These are phyloP conservation scores for Budorcas taxicolor DNA, from an alignment of 2,113 vertebrate genomes.

Conservation along the genomic window DNA sequence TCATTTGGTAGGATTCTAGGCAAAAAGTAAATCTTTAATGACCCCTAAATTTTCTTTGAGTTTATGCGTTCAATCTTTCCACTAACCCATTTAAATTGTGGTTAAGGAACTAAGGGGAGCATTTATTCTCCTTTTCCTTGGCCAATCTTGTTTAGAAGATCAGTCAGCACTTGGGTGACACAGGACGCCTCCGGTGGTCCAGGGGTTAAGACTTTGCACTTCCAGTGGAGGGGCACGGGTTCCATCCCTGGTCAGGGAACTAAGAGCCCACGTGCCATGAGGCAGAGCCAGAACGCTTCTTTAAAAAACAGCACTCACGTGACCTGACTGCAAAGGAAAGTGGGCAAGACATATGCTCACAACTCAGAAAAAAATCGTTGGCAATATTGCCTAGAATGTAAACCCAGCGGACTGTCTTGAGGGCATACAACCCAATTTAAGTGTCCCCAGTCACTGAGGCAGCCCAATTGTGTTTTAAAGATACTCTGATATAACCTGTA, in stretches of 20 bases:
- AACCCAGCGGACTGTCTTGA: background rate
- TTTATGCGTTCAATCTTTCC: background rate
- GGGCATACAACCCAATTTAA: background rate
- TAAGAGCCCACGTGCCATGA: background rate
- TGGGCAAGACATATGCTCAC: background rate
- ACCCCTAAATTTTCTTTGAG: background rate
- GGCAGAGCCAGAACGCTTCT: background rate
- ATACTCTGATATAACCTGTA: background rate
- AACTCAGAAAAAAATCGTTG: background rate
- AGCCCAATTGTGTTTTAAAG: background rate
- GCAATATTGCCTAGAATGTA: background rate
- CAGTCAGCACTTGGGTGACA: background rate
- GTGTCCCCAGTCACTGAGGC: background rate
- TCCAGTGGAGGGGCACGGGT: background rate
- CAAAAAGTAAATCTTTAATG: background rate
- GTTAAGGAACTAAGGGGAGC: background rate
- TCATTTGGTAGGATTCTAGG: constrained; percentile 1
- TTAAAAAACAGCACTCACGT: background rate
- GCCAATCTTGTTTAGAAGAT: background rate
- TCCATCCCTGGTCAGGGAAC: background rate
- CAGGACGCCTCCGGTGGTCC: background rate
- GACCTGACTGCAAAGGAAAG: background rate
- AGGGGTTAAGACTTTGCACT: background rate
- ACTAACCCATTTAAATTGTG: background rate
- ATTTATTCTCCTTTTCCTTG: background rate